These are phyloP conservation scores for Excalfactoria chinensis DNA, from an alignment of 2,113 vertebrate species.

Conservation along the genomic window DNA sequence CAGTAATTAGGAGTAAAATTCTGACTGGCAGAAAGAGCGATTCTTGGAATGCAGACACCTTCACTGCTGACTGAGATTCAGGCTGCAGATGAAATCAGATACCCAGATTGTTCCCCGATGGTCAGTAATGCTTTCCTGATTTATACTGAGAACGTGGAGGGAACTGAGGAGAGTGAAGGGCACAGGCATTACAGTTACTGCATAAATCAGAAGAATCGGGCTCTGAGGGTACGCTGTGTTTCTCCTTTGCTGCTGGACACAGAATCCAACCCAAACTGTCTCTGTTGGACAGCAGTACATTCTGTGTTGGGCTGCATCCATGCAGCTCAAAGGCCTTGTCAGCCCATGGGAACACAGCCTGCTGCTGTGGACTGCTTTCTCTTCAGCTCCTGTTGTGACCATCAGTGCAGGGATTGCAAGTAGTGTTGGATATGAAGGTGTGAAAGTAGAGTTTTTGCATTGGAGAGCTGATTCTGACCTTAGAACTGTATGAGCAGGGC, in stretches of 20 bases:
- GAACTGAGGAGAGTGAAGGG: not conserved
- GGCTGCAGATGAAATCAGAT: not conserved
- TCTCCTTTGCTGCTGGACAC: not conserved
- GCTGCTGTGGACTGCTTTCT: rapidly evolving
- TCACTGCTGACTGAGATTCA: not conserved
- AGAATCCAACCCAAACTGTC: no score
- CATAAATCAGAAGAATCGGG: rapidly evolving
- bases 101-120: not conserved
- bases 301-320: not conserved
- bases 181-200: rapidly evolving
- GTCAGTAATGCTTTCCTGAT: not conserved
- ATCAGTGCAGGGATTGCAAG: not conserved
- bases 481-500: rapidly evolving
- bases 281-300: not conserved
- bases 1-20: not conserved
- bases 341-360: no score
- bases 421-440: not conserved
- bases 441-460: rapidly evolving
- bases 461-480: not conserved
- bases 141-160: not conserved
- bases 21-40: not conserved
- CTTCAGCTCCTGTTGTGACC: not conserved
- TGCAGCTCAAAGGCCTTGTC: rapidly evolving
- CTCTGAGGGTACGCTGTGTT: rapidly evolving
- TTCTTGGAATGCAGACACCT: not conserved